These are phyloP conservation scores for Cheilosia urbana DNA, from an alignment of 2,888 invertebrate species.

Conservation along the genomic window DNA sequence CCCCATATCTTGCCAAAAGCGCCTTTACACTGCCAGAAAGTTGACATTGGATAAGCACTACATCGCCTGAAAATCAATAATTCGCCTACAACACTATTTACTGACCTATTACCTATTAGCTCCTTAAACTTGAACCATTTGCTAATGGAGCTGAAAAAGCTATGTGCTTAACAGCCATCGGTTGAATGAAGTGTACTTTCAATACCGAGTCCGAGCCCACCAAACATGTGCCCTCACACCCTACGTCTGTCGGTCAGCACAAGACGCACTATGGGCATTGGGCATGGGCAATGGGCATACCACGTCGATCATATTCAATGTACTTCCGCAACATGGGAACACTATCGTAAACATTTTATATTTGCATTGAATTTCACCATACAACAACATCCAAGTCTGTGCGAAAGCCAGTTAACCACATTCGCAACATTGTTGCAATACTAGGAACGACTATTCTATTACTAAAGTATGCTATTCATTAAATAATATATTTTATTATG, in stretches of 20 bases:
- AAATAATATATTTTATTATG: constrained; percentile 77
- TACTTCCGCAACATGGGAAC: constrained; percentile 62
- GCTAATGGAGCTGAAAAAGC: too few species aligned
- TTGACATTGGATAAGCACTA: too few species aligned
- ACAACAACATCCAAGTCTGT: constrained; percentile 5
- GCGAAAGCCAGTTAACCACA: constrained; percentile 20
- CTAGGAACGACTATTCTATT: constrained; percentile 63
- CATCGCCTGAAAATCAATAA: too few species aligned
- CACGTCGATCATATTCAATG: constrained; percentile 38
- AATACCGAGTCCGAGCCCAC: too few species aligned
- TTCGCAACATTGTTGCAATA: constrained; percentile 58
- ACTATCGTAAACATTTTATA: constrained; percentile 39
- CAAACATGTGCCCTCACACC: not conserved
- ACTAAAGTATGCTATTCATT: constrained; percentile 76
- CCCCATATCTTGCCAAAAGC: too few species aligned
- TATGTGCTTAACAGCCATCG: too few species aligned
- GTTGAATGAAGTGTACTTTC: too few species aligned
- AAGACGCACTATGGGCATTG: constrained; percentile 12
- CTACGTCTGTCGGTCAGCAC: not conserved
- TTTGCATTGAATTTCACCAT: constrained; percentile 31
- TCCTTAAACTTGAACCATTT: not conserved
- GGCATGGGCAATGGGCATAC: not conserved
- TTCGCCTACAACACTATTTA: too few species aligned
- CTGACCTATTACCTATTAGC: too few species aligned
- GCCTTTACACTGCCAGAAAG: too few species aligned